Base-by-base conservation (phyloP, 2,113 vertebrate genomes). In the Ramphastos sulfuratus region DNA sequence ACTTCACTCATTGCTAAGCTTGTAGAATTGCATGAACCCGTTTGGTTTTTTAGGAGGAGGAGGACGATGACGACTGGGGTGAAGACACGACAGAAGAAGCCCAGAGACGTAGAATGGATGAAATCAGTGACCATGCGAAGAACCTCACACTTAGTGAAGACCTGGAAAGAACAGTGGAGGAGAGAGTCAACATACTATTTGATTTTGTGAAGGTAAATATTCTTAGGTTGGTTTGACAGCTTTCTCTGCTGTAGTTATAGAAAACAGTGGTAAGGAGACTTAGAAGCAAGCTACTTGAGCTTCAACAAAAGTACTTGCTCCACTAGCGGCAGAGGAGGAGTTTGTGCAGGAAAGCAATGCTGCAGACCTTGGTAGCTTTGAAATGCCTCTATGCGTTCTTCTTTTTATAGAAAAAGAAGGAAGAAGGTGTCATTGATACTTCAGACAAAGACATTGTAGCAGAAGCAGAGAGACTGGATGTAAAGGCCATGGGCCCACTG, bases 1-100 rank as follows among this genome's bases (percentile, higher is more conserved):
- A 8, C 1, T 69, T 2, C 28, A 0, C 0, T 0, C 70, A 3
- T 25, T 30, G 5, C 2, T 20, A 79, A 66, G 7, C 3, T 21
- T 28, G 33, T 44, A 67, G 66, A 31, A 12, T 3, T 33, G 1
- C 35, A 33, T 90, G 66, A 59, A 58, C 54, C 13, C 75, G 14
- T 44, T 46, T 65, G 28, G 23, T 9, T 7, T 39, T 66, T 64
- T 20, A 99, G 98, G 98, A 99, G 73, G 97, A 98, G 65, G 99
- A 99, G 2, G 99, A 99, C 3, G 99, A 99, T 42, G 99, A 99
- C 39, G 99, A 99, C 85, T 99, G 99, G 99, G 99, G 98, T 8
- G 99, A 99, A 95, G 99, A 99, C 94, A 99, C 99, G 9, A 99
- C 99, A 7, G 99, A 99, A 97, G 99, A 99, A 97, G 99, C 99